Percentiles rank a stretch among this genome's conserved stretches.
phyloP scores from a whole-genome alignment of 2,797 vertebrate genomes.

The Rhodeus uyekii region DNA sequence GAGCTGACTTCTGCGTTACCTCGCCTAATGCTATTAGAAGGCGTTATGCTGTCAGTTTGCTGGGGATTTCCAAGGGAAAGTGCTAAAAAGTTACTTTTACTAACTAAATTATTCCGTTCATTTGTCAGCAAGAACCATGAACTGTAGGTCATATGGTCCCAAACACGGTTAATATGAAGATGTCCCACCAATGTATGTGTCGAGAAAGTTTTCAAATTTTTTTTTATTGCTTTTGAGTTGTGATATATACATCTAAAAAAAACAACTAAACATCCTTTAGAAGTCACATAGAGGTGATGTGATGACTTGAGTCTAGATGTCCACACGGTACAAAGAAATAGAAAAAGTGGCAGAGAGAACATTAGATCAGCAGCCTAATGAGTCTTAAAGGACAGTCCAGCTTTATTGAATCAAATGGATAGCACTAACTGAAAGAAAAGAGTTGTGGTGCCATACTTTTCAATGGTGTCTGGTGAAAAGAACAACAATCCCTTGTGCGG shows the following conservation, averaged over 20 bases:
- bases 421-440: conserved; percentile 54
- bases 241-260: background rate
- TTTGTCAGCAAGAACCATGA: background rate
- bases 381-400: conserved; percentile 56
- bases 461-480: background rate
- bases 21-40: conserved; percentile 33
- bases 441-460: conserved; percentile 12
- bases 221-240: background rate
- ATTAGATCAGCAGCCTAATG: conserved; percentile 58
- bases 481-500: conserved; percentile 13
- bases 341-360: conserved; percentile 34
- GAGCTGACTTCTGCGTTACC: conserved; percentile 27
- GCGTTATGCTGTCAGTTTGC: conserved; percentile 31
- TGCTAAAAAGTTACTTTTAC: conserved; percentile 23
- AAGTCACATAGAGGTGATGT: background rate
- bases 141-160: background rate
- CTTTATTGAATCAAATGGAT: conserved; percentile 67
- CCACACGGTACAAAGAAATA: conserved; percentile 19
- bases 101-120: conserved; percentile 7
- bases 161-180: background rate
- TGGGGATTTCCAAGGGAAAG: conserved; percentile 26
- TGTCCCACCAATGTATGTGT: background rate
- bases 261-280: background rate
- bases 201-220: background rate
- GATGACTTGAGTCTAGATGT: conserved; percentile 18